phyloP scores from a whole-genome alignment of 2,888 invertebrate species.

The Oeneis ivallda region DNA sequence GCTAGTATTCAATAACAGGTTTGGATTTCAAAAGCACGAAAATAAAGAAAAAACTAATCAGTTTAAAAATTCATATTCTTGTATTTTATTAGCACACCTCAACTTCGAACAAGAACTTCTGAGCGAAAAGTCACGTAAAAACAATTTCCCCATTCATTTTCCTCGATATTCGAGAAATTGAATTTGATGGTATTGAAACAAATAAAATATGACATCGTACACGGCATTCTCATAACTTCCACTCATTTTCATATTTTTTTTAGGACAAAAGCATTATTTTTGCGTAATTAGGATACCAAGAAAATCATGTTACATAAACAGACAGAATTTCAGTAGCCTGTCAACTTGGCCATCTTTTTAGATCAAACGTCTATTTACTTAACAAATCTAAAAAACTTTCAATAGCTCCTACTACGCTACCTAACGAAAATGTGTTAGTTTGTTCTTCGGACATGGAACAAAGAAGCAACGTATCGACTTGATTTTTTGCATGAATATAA shows the following conservation, averaged over 20 bases:
- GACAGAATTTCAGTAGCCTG: no score
- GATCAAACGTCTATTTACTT: no score
- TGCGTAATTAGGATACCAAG: not conserved
- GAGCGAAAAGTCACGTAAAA: not conserved
- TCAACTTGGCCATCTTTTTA: no score
- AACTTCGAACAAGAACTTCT: conserved; percentile 4
- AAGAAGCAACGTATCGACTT: no score
- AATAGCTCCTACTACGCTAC: no score
- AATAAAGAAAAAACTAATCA: not conserved
- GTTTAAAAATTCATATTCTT: not conserved
- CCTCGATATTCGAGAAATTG: conserved; percentile 12
- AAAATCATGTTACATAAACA: not conserved
- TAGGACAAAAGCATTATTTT: no score
- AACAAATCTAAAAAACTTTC: no score
- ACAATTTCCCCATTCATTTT: conserved; percentile 10
- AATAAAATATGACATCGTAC: conserved; percentile 3
- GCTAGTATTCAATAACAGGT: not conserved
- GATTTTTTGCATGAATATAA: no score
- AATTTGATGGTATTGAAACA: conserved; percentile 13
- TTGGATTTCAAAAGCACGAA: not conserved
- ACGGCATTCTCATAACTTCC: not conserved
- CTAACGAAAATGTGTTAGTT: no score
- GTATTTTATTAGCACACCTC: not conserved
- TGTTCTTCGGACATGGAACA: no score
- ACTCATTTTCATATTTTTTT: not conserved